These are phyloP conservation scores for Chironomus tentans DNA, from an alignment of 2,888 invertebrate genomes.

Conservation along the genomic window DNA sequence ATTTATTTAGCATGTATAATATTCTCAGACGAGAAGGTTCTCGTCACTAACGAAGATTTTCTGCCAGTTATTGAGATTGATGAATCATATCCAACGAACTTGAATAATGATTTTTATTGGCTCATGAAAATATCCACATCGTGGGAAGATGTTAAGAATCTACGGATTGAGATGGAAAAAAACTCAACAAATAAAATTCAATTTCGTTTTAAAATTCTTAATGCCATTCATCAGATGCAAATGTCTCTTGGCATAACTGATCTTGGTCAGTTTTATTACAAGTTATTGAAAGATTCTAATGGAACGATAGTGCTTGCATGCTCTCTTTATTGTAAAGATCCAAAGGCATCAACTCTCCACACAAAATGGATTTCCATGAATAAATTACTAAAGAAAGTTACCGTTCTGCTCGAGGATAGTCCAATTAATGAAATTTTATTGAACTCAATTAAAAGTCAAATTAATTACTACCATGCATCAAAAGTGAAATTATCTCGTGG, in stretches of 20 bases:
- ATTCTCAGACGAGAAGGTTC: slow-evolving; percentile 90
- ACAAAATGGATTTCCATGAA: slow-evolving; percentile 86
- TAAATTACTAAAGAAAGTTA: slow-evolving; percentile 70
- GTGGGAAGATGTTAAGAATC: slow-evolving; percentile 91
- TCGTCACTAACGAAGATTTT: slow-evolving; percentile 95
- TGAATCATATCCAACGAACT: slow-evolving; percentile 85
- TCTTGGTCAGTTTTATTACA: slow-evolving; percentile 88
- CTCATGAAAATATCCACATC: slow-evolving; percentile 94
- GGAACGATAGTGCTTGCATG: slow-evolving; percentile 87
- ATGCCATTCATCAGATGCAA: slow-evolving; percentile 89
- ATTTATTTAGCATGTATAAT: slow-evolving; percentile 88
- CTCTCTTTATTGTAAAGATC: slow-evolving; percentile 55
- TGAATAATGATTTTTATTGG: slow-evolving; percentile 94
- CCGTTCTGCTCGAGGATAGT: slow-evolving; percentile 61
- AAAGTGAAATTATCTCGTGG: slow-evolving; percentile 75
- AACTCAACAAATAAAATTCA: slow-evolving; percentile 74
- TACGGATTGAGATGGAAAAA: slow-evolving; percentile 91
- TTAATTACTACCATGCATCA: slow-evolving; percentile 58
- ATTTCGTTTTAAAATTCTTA: slow-evolving; percentile 85
- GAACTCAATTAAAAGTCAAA: slow-evolving; percentile 76
- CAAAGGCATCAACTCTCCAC: slow-evolving; percentile 79
- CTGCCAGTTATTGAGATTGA: slow-evolving; percentile 95
- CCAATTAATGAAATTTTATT: slow-evolving; percentile 75
- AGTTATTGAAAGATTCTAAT: slow-evolving; percentile 77
- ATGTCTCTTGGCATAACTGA: slow-evolving; percentile 85